Evolutionary conservation across 2,797 vertebrate species (phyloP), one percentile per base, ranked within the genome.

Genomic region (Antrozous pallidus): DNA sequence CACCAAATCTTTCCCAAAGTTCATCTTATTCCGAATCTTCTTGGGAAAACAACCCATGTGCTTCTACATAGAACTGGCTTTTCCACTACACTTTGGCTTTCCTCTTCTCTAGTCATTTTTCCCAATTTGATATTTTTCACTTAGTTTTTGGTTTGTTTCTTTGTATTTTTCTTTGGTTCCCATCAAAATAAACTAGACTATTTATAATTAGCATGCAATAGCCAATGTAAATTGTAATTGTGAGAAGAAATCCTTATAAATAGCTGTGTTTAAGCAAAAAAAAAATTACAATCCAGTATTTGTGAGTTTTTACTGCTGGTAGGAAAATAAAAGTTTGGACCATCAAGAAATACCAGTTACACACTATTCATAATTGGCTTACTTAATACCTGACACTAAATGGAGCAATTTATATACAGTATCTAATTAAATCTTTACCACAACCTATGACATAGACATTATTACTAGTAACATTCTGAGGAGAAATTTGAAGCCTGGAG

Each of bases 401-500:
- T n/a, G 71, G 67, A 75, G 5, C n/a, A 40, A 22, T 83, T 95
- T 82, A 77, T 54, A 63, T 80, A 45, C 26, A 81, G 11, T 71
- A 63, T 82, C 81, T 84, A 84, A 85, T 88, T 61, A 78, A 73
- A 92, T 78, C n/a, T 13, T 31, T 20, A 71, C 13, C 61, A 79
- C 3, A 65, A 63, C 10, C 8, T 47, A 51, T 81, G 45, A 79
- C 40, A 75, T 49, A 88, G 88, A 83, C 42, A 80, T 65, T 92
- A 82, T 80, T 86, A 69, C 36, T 58, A 9, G 38, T 85, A 69
- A 94, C 85, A 89, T 84, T 84, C 54, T 73, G 18, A 58, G 40
- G 33, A 90, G 45, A 84, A 94, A 92, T 78, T 58, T 73, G 40
- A 94, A n/a, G 22, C 40, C 67, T 65, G 14, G 51, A 92, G 58